phyloP scores from a whole-genome alignment of 2,113 vertebrate species.

The Aspidoscelis tigris region DNA sequence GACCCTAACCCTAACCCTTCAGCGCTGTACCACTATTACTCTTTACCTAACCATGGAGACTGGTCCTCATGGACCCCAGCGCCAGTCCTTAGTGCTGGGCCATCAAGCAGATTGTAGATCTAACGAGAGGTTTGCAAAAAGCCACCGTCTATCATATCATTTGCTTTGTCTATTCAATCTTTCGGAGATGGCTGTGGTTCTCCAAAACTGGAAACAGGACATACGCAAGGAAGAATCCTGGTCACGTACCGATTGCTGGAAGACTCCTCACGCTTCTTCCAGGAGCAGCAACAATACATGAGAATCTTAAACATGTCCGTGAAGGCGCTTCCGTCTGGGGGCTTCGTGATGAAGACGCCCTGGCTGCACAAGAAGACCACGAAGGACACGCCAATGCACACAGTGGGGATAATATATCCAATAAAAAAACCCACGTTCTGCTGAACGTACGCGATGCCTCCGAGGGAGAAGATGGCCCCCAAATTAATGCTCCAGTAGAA shows the following conservation, averaged over 20 bases:
- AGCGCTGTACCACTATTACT: too few species aligned
- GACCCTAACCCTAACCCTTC: too few species aligned
- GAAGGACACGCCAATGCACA: conserved; percentile 90
- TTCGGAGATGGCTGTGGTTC: too few species aligned
- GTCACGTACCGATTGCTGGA: conserved; percentile 71
- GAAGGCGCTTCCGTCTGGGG: conserved; percentile 94
- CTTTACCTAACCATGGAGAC: too few species aligned
- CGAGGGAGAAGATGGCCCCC: conserved; percentile 92
- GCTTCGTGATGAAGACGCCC: conserved; percentile 90
- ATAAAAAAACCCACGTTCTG: conserved; percentile 88
- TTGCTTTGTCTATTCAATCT: too few species aligned
- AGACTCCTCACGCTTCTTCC: conserved; percentile 59
- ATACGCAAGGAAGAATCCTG: not conserved
- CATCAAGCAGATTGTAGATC: too few species aligned
- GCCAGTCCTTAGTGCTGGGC: too few species aligned
- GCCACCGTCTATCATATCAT: too few species aligned
- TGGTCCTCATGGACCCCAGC: too few species aligned
- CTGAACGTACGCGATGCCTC: conserved; percentile 92
- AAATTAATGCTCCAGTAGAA: conserved; percentile 99
- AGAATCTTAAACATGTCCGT: conserved; percentile 89
- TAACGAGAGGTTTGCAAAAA: too few species aligned
- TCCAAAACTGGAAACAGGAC: too few species aligned
- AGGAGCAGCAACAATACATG: conserved; percentile 81
- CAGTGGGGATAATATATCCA: conserved; percentile 87
- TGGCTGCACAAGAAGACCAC: conserved; percentile 88